Base-by-base conservation (phyloP, 2,797 vertebrate genomes). In the Silurus lanzhouensis region DNA sequence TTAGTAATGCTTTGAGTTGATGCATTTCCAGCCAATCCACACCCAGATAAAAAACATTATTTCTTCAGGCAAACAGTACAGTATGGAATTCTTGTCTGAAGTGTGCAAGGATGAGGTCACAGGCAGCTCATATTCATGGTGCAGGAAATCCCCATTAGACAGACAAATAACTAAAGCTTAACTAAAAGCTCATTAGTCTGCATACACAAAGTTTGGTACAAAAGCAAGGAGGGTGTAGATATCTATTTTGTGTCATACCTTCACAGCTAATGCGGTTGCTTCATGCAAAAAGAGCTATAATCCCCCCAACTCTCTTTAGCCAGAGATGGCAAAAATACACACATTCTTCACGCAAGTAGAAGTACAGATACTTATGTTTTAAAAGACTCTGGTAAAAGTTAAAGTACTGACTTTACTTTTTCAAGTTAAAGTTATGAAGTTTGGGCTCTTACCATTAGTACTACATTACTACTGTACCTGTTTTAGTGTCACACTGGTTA, bases 21-120 rank as follows among this genome's bases (percentile, higher is more conserved):
- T 17, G 55, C 83, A 85, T 81, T 88, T 74, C 85, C 79, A 86
- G 81, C 85, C 68, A 82, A 80, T 85, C 86, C 87, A 89, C 90
- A 87, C 88, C 85, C 88, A 87, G 68, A 76, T 75, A 82, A 86
- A 38, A 89, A 86, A 22, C 85, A 88, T 88, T 88, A 88, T 85
- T 89, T 83, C 86, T 86, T 83, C 87, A 93, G 89, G 88, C 89
- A 89, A 91, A 91, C 88, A 74, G 38, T 38, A 38, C 38, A 84
- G 82, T 89, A 86, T 87, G 87, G 88, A 88, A 90, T 90, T 86
- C 85, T 70, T 81, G 64, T 63, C 70, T 70, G 55, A 84, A 72
- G 83, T 72, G 46, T 31, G 31, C 81, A 79, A 48, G 79, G 52
- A 70, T 85, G 86, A 89, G 85, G 88, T 89, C 88, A 88, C 81